Base-by-base conservation (phyloP, 1,140 invertebrate genomes). In the Cydia fagiglandana region DNA sequence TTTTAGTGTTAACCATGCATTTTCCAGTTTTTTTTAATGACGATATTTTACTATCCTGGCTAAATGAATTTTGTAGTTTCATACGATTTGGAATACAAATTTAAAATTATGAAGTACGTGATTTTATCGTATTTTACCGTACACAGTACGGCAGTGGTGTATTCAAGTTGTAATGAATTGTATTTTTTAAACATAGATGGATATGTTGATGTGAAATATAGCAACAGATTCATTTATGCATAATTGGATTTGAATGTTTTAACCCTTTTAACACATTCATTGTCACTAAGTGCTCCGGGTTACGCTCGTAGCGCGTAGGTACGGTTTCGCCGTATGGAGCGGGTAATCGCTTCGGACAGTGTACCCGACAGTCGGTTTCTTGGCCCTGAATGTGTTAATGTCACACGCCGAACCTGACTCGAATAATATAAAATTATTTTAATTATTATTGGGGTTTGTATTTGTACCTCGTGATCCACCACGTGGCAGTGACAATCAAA, bases 181-280 rank as follows among this genome's bases (percentile, higher is more conserved):
- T 30, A 68, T 68, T 68, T 68, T 38, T 41, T 45, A 70, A 38
- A 38, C 30, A 70, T 70, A 38, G 66, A 70, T 70, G 66, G 34
- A 38, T 70, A 70, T 38, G 66, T 70, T 70, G 66, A 70, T 15
- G 30, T 38, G 6, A 15, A 17, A 70, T 70, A 70, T 38, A 45
- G 30, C 66, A 70, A 70, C 66, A 70, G 66, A 70, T 70, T 70
- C 66, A 70, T 70, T 70, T 41, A 70, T 70, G 66, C 34, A 17
- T 68, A 68, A 34, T 68, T 68, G 24, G 64, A 68, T 24, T 61
- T 61, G n/a, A 61, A 61, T 61, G 20, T 61, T 61, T 61, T 9
- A 41, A 41, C 47, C n/a, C 53, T 56, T 56, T 20, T 9, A n/a
- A n/a, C n/a, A n/a, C n/a, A n/a, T n/a, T n/a, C n/a, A n/a, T n/a